A percentile compares a stretch with the other conserved stretches of the same genome.
phyloP scores from a whole-genome alignment of 2,797 vertebrate species.

The Sphenopsis melanotis region DNA sequence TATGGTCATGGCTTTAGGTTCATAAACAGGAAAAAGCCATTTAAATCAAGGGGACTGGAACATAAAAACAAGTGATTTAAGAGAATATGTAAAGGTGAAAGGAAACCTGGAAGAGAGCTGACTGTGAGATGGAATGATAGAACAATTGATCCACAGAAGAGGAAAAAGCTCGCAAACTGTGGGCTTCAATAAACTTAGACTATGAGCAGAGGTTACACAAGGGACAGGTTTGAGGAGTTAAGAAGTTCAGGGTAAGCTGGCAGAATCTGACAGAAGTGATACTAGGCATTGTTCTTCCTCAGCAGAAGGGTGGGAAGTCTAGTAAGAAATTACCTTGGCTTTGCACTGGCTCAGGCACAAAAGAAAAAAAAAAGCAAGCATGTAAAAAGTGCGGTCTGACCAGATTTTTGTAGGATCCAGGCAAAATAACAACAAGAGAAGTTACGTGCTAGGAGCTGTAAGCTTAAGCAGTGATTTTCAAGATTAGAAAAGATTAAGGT shows the following conservation, averaged over 20 bases:
- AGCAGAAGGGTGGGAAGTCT: background rate
- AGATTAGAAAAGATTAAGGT: background rate
- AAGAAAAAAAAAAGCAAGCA: background rate
- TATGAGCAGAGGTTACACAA: background rate
- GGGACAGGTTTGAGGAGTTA: background rate
- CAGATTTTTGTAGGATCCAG: background rate
- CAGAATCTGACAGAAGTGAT: background rate
- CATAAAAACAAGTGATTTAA: background rate
- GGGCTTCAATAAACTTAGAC: background rate
- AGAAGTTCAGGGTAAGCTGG: background rate
- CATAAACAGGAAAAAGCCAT: background rate
- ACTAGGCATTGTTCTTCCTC: background rate
- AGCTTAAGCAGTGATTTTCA: background rate
- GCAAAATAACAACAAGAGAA: background rate
- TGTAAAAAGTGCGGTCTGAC: background rate
- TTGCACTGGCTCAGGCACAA: background rate
- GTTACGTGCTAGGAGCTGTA: background rate
- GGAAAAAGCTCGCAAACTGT: background rate
- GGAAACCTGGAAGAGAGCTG: background rate
- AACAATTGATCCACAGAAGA: background rate
- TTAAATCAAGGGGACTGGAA: background rate
- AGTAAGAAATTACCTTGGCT: background rate
- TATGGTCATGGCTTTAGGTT: background rate
- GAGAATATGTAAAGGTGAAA: background rate
- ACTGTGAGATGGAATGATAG: background rate